These are phyloP conservation scores for Xenotilapia caudafasciata DNA, from an alignment of 2,113 vertebrate species.

Conservation along the genomic window DNA sequence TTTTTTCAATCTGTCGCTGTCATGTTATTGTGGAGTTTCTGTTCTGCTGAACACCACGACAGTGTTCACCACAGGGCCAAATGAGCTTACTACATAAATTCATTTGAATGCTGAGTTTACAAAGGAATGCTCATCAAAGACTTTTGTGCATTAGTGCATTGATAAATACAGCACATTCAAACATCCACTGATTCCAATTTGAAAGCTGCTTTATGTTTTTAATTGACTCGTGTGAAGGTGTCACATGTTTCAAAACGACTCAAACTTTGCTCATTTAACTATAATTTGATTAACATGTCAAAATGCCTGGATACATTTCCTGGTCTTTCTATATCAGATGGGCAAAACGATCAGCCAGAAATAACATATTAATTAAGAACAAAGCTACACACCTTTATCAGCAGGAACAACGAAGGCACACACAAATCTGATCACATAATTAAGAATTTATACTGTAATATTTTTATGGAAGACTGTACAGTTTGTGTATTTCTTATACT, in stretches of 20 bases:
- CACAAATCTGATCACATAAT: background rate
- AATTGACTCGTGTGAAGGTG: background rate
- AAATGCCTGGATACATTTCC: fast-evolving
- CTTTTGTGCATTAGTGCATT: background rate
- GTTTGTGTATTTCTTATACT: background rate
- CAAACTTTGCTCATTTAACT: background rate
- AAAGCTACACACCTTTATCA: background rate
- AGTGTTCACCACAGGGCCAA: background rate
- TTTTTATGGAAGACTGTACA: background rate
- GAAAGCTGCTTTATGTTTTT: background rate
- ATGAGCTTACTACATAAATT: background rate
- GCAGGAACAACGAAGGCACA: fast-evolving
- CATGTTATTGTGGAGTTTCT: background rate
- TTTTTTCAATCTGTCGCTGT: fast-evolving
- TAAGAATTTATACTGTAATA: background rate
- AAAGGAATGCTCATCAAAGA: background rate
- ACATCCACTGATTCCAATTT: background rate
- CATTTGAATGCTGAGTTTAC: background rate
- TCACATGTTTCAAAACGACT: background rate
- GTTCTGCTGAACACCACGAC: background rate
- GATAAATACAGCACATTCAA: background rate
- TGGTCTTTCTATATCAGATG: background rate
- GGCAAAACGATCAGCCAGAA: background rate
- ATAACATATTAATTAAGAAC: background rate
- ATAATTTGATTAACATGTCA: background rate